These are phyloP conservation scores for Heteronetta atricapilla DNA, from an alignment of 2,113 vertebrate species.

Conservation along the genomic window DNA sequence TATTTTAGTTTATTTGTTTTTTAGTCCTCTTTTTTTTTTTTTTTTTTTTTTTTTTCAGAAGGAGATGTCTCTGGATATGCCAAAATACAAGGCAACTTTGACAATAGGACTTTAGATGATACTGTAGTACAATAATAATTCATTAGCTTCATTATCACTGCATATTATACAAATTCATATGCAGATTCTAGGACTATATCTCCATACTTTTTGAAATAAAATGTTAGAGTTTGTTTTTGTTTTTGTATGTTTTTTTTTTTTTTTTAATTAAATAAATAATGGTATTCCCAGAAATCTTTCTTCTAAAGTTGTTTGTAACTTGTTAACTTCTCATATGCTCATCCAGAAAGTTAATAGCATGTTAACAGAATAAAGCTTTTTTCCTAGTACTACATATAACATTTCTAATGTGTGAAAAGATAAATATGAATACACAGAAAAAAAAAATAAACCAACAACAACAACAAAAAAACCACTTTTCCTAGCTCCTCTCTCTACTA, in stretches of 20 bases:
- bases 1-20: too few relatives aligned
- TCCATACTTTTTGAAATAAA: background rate
- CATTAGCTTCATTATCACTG: background rate
- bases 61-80: background rate
- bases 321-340: rapidly evolving
- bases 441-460: too few relatives aligned
- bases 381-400: background rate
- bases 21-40: background rate
- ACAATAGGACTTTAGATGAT: background rate
- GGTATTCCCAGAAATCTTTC: background rate
- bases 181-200: background rate
- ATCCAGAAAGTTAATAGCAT: background rate
- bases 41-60: background rate
- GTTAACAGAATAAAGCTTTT: background rate
- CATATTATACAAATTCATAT: background rate
- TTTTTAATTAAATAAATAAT: background rate
- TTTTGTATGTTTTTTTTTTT: too few relatives aligned
- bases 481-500: background rate
- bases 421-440: background rate
- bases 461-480: too few relatives aligned
- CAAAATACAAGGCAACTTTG: background rate
- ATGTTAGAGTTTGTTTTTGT: background rate
- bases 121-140: background rate
- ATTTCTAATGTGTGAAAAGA: background rate
- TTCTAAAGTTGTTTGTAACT: background rate